phyloP scores from a whole-genome alignment of 2,888 invertebrate genomes.

The Aethes cnicana region DNA sequence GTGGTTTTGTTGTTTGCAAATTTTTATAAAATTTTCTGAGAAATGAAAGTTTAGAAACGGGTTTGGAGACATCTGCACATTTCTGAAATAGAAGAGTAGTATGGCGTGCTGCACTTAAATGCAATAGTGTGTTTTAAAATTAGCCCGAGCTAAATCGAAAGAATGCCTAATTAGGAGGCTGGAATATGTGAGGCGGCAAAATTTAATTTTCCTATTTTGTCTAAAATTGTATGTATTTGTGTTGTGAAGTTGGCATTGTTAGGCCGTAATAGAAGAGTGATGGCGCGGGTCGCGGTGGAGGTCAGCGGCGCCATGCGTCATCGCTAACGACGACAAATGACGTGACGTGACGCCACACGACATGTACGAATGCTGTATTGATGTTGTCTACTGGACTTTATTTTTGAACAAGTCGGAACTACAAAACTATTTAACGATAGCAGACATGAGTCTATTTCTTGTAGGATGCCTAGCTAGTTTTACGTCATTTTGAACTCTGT shows the following conservation, averaged over 20 bases:
- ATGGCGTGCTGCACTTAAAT: neutral
- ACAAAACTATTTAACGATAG: slow-evolving; percentile 8
- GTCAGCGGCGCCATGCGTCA: slow-evolving; percentile 77
- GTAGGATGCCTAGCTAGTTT: too few relatives aligned
- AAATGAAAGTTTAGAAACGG: slow-evolving; percentile 67
- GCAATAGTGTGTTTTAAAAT: slow-evolving; percentile 12
- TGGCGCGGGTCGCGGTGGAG: slow-evolving; percentile 68
- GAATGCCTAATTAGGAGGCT: slow-evolving; percentile 10
- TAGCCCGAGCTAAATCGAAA: neutral
- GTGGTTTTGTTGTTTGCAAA: slow-evolving; percentile 68
- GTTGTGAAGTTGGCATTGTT: slow-evolving; percentile 32
- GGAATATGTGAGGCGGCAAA: slow-evolving; percentile 4
- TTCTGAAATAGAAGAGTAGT: slow-evolving; percentile 13
- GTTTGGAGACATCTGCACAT: slow-evolving; percentile 48
- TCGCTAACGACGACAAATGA: slow-evolving; percentile 82
- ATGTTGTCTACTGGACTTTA: slow-evolving; percentile 21
- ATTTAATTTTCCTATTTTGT: neutral
- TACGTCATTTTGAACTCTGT: too few relatives aligned
- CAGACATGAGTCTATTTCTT: slow-evolving; percentile 19
- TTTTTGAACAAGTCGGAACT: slow-evolving; percentile 23
- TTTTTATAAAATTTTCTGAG: slow-evolving; percentile 58
- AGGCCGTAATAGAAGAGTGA: slow-evolving; percentile 69
- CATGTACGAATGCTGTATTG: slow-evolving; percentile 24
- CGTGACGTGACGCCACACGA: slow-evolving; percentile 56
- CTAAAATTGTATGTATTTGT: slow-evolving; percentile 12